These are phyloP conservation scores for Salminus brasiliensis DNA, from an alignment of 2,113 vertebrate genomes.

Conservation along the genomic window DNA sequence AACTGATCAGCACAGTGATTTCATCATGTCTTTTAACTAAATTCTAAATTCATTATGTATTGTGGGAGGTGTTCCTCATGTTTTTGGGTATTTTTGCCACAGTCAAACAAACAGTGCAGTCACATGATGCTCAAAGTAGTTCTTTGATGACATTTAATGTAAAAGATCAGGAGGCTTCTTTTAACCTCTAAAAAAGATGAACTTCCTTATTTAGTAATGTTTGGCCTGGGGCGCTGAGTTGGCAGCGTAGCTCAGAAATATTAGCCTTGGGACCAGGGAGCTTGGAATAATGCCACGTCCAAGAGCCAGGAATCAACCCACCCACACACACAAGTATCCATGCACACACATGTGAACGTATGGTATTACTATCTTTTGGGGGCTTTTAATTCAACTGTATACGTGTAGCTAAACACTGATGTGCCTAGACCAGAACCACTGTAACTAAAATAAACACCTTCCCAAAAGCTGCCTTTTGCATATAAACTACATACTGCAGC, in stretches of 20 bases:
- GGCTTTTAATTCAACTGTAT: background rate
- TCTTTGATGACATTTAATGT: background rate
- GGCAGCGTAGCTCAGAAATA: slow-evolving; percentile 38
- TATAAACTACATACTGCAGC: background rate
- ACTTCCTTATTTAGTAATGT: slow-evolving; percentile 60
- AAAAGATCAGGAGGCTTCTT: background rate
- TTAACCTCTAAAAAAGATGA: slow-evolving; percentile 14
- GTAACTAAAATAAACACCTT: background rate
- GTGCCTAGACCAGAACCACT: background rate
- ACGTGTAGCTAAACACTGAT: background rate
- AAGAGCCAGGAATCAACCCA: slow-evolving; percentile 15
- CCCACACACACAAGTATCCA: slow-evolving; percentile 5
- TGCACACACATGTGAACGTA: background rate
- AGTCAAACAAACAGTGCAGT: background rate
- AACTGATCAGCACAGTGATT: no score
- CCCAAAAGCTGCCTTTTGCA: background rate
- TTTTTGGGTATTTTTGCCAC: no score
- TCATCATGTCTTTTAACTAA: no score
- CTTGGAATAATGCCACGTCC: slow-evolving; percentile 42
- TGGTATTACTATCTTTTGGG: background rate
- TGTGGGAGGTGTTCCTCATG: background rate
- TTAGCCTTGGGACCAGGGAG: slow-evolving; percentile 22
- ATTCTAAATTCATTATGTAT: no score
- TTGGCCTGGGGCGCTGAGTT: slow-evolving; percentile 32
- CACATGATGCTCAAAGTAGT: background rate